Percentiles rank a stretch among this genome's conserved stretches.
Conservation (phyloP, 2,888 invertebrate genomes). For the Caenorhabditis sp. region DNA sequence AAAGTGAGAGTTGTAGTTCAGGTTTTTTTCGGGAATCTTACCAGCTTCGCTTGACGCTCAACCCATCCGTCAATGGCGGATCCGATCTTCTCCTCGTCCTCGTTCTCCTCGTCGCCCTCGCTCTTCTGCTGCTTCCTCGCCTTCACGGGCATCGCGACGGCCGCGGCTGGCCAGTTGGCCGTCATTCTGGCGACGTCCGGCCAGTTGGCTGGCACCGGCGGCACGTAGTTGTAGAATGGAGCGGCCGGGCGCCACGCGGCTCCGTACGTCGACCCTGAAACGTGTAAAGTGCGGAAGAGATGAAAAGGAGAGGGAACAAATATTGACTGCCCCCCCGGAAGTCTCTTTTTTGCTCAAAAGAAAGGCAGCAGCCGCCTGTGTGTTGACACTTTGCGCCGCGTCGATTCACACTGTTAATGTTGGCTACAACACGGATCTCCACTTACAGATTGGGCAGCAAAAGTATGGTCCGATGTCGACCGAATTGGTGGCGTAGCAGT, state of each 20-base stretch:
- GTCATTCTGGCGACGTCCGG: constrained; percentile 69
- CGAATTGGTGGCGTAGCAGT: constrained; percentile 79
- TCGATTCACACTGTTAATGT: too few relatives aligned
- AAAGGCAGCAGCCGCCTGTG: too few relatives aligned
- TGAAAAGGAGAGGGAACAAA: neutral
- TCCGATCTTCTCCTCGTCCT: constrained; percentile 68
- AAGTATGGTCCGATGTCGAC: constrained; percentile 79
- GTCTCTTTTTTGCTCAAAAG: too few relatives aligned
- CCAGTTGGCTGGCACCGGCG: constrained; percentile 79
- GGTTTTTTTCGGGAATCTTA: constrained; percentile 22
- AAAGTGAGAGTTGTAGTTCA: neutral
- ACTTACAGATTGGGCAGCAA: constrained; percentile 79
- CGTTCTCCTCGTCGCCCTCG: constrained; percentile 59
- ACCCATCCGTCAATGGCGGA: constrained; percentile 72
- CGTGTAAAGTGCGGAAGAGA: too few relatives aligned
- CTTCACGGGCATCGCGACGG: constrained; percentile 70
- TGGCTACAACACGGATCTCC: neutral
- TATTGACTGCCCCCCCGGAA: too few relatives aligned
- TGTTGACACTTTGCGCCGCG: too few relatives aligned
- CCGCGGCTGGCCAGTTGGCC: constrained; percentile 74
- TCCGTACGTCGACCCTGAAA: constrained; percentile 78
- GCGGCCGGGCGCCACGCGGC: constrained; percentile 78
- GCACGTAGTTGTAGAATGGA: constrained; percentile 79
- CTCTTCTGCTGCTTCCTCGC: constrained; percentile 54
- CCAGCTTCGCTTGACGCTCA: constrained; percentile 66